Conservation (phyloP, 2,888 invertebrate species). For the Drosophila leonis region DNA sequence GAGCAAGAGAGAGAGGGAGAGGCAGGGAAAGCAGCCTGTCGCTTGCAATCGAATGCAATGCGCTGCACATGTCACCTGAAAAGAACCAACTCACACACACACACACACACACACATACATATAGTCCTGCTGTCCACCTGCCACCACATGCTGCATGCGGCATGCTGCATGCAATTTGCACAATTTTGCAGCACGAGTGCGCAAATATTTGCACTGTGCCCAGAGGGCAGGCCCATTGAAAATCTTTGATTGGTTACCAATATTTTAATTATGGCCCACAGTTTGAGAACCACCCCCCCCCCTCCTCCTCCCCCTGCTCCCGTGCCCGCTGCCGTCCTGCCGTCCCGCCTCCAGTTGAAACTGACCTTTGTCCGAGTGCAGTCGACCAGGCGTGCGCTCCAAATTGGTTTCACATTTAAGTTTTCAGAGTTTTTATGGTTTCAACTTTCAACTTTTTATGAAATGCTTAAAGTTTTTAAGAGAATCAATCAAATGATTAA, state of each 20-base stretch:
- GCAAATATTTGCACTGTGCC: constrained; percentile 68
- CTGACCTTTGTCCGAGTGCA: constrained; percentile 60
- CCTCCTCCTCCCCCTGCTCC: background rate
- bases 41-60: constrained; percentile 63
- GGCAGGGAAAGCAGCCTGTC: constrained; percentile 4
- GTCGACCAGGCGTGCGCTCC: constrained; percentile 17
- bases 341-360: constrained; percentile 3
- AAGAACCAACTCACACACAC: constrained; percentile 29
- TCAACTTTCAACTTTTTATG: background rate
- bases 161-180: constrained; percentile 77
- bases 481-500: background rate
- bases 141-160: constrained; percentile 58
- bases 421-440: background rate
- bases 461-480: background rate
- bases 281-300: constrained; percentile 30
- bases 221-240: constrained; percentile 51
- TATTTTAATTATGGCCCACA: constrained; percentile 79
- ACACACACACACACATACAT: background rate
- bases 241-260: constrained; percentile 79
- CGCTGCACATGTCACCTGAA: constrained; percentile 74
- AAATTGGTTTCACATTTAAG: constrained; percentile 57
- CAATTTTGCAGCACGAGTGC: constrained; percentile 80
- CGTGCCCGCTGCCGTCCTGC: constrained; percentile 1
- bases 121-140: constrained; percentile 3
- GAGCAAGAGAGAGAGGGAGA: background rate